phyloP scores from a whole-genome alignment of 37 sponge, comb jelly and placozoan genomes.

The Aphrocallistes beatrix region DNA sequence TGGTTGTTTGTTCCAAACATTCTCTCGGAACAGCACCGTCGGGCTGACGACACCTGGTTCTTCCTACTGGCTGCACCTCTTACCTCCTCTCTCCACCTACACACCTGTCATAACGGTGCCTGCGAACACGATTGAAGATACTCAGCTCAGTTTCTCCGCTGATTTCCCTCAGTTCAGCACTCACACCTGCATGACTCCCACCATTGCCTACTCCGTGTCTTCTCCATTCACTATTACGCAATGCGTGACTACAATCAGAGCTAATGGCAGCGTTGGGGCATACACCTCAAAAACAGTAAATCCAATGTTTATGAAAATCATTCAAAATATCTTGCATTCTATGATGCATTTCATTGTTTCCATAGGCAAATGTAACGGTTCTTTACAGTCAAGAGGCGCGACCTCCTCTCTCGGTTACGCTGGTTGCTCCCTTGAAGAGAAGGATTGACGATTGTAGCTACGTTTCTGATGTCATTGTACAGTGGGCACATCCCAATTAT shows the following conservation, averaged over 20 bases:
- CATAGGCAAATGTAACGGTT: not conserved
- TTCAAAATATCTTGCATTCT: no score
- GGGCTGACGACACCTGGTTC: not conserved
- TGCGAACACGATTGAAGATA: not conserved
- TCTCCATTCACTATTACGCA: not conserved
- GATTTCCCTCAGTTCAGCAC: not conserved
- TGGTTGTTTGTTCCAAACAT: not conserved
- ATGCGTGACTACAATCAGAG: not conserved
- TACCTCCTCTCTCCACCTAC: not conserved
- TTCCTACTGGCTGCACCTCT: not conserved
- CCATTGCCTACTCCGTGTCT: not conserved
- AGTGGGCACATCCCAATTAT: not conserved
- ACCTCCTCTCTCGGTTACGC: not conserved
- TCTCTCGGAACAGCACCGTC: not conserved
- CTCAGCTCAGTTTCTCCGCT: not conserved
- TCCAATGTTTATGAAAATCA: no score
- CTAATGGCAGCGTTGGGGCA: not conserved
- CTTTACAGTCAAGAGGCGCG: not conserved
- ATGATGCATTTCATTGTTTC: no score
- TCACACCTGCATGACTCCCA: not conserved
- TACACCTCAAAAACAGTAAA: no score
- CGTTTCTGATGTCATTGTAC: not conserved
- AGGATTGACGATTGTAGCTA: not conserved
- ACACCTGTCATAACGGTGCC: not conserved
- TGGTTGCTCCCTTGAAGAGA: not conserved